Evolutionary conservation across 2,888 invertebrate species (phyloP), one percentile per base, ranked within the genome.

Genomic region (Hipparchia semele): DNA sequence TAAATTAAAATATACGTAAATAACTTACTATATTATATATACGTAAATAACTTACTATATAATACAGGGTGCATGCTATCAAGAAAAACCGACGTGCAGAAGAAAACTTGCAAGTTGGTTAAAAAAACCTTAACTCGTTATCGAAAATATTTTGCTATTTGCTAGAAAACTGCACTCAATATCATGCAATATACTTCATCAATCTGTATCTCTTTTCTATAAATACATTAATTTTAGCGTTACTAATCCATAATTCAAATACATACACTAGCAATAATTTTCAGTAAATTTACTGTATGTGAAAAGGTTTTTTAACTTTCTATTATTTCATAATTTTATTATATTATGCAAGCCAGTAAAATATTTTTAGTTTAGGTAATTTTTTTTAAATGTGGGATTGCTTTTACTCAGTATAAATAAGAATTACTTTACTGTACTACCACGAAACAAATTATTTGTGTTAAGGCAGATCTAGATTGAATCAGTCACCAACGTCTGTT

Each of bases 21-120:
- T 80, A 79, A 70, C 76, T 83, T 80, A 76, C 83, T 80, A 86
- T 79, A 83, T 80, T n/a, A n/a, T n/a, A n/a, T 69, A 87, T 87
- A 88, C 83, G 79, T 80, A 87, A 79, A 79, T 80, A 79, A 70
- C 76, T 83, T 80, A 76, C 83, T 80, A 86, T 86, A 86, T 86
- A 86, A 87, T 88, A 90, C 84, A 87, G 79, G 71, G 87, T 89
- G 90, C 92, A 93, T 92, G 92, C 92, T 81, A 81, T 84, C 82
- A 56, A 73, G 80, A 80, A 76, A 78, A 71, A 66, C 71, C 76
- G 74, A 82, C 88, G 90, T 89, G 91, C 91, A 86, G 77, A 80
- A 82, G 79, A 75, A 73, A 58, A 61, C 64, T 71, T 67, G 13
- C 60, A 74, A 70, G 70, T 67, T 73, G 67, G 71, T 72, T 72